Evolutionary conservation across 2,113 vertebrate genomes (phyloP), one percentile per base, ranked within the genome.

Genomic region (Protomyctophum bolini): DNA sequence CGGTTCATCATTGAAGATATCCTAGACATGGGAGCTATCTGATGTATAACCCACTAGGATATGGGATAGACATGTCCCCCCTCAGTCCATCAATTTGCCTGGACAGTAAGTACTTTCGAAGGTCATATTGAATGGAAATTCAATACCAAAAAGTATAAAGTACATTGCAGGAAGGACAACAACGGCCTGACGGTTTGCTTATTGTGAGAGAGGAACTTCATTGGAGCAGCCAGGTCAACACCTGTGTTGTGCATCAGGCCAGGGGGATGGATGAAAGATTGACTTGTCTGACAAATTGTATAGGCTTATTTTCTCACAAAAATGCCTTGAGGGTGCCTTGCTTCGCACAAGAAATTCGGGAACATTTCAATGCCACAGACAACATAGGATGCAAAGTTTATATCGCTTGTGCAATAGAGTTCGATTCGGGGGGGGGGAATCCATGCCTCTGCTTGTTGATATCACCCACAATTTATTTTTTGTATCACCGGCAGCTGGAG

Each of bases 221-320:
- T 67, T 75, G 33, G 33, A 41, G 33, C 70, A 65, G 72, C 74
- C 76, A 70, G 83, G 70, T 78, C 85, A 82, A 65, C 86, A 87
- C 83, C 86, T 89, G 87, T 86, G 88, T 87, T 82, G 68, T 83
- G 72, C 73, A 84, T 89, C 76, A 85, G 60, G 46, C 88, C 76
- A 85, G 60, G 46, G 60, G 46, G 58, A 68, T 73, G 50, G 59
- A 83, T 82, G 82, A 90, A 87, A 88, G 83, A 86, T 84, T 81
- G 84, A 85, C 77, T 77, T 70, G 70, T 66, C 67, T 83, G 70
- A 87, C 72, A 83, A 83, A 76, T 76, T 83, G 21, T 21, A 57
- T 66, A 68, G 69, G 57, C 75, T 87, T 81, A 72, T 79, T 84
- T 73, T 71, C 70, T 71, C 62, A 55, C 50, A 21, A 72, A 82